Base-by-base conservation (phyloP, 1,140 invertebrate genomes). In the Dolichoris vasculosae region DNA sequence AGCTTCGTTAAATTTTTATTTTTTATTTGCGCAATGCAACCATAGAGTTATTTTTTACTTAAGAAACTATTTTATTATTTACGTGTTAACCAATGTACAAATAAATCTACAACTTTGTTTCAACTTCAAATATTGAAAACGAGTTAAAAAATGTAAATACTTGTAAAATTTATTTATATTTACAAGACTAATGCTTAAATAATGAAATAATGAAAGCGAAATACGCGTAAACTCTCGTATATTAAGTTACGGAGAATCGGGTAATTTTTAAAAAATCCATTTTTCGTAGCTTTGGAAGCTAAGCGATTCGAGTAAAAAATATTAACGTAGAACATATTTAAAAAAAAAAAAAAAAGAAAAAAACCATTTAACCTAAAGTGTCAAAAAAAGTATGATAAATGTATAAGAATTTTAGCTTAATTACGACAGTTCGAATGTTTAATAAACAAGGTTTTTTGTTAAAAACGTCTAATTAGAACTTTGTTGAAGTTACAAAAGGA, bases 1-100 rank as follows among this genome's bases (percentile, higher is more conserved):
- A 48, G 13, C 71, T 76, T 83, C 38, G 11, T 81, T 69, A 69
- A 63, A 32, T 69, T 81, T 81, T 81, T 48, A 32, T 48, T 48
- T 48, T 48, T 46, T 48, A 77, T 32, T 73, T 43, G n/a, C 23
- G 20, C n/a, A 73, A 43, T 73, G 4, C 38, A 13, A 2, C 0
- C 30, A 7, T 9, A 67, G 63, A 67, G 32, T 23, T 35, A 11
- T 43, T 23, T 64, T n/a, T 43, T 40, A 40, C 20, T 40, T 73
- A 26, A 73, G 43, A 40, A 73, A 77, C 43, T 30, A 11, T 75
- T 75, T 46, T 75, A 75, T 32, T 7, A 40, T 40, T 2, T 26
- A 59, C 23, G 9, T 26, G 23, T 59, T 26, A 26, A 26, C 23
- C 2, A 59, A 59, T 59, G 23, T 4, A 26, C 9, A 51, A 59